Conservation (phyloP, 1,140 invertebrate species). For the Dendroctonus valens region DNA sequence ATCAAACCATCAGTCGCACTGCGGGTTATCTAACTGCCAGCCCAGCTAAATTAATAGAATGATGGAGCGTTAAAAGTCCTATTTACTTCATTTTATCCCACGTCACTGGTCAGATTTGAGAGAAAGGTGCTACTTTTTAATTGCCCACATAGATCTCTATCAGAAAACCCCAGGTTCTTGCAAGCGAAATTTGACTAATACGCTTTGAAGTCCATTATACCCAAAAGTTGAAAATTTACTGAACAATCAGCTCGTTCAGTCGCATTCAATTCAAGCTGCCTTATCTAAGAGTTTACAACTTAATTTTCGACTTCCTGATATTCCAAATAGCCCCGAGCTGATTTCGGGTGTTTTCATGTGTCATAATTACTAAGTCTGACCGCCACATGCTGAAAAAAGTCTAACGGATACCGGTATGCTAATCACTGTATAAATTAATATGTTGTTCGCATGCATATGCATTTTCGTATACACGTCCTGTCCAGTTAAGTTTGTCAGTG, state of each 20-base stretch:
- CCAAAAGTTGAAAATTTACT: too few relatives aligned
- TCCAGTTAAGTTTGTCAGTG: conserved; percentile 5
- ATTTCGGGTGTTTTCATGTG: conserved; percentile 39
- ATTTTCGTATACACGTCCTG: conserved; percentile 42
- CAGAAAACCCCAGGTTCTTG: background rate
- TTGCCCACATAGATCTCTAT: conserved; percentile 17
- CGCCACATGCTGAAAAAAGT: conserved; percentile 47
- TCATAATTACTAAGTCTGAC: conserved; percentile 44
- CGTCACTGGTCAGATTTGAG: conserved; percentile 32
- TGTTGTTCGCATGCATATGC: conserved; percentile 50
- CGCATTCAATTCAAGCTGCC: too few relatives aligned
- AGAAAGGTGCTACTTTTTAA: conserved; percentile 34
- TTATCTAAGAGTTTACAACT: too few relatives aligned
- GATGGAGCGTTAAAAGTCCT: conserved; percentile 43
- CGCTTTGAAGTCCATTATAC: too few relatives aligned
- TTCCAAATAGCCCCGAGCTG: conserved; percentile 2
- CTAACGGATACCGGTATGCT: conserved; percentile 51
- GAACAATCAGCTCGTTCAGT: too few relatives aligned
- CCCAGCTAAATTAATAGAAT: conserved; percentile 44
- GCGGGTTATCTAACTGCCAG: conserved; percentile 33
- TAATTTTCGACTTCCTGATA: too few relatives aligned
- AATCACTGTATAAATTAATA: conserved; percentile 51
- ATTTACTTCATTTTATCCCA: conserved; percentile 30
- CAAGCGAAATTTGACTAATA: too few relatives aligned
- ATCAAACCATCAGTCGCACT: conserved; percentile 47